Evolutionary conservation across 2,888 invertebrate genomes (phyloP).

Genomic region (Hyalella azteca): DNA sequence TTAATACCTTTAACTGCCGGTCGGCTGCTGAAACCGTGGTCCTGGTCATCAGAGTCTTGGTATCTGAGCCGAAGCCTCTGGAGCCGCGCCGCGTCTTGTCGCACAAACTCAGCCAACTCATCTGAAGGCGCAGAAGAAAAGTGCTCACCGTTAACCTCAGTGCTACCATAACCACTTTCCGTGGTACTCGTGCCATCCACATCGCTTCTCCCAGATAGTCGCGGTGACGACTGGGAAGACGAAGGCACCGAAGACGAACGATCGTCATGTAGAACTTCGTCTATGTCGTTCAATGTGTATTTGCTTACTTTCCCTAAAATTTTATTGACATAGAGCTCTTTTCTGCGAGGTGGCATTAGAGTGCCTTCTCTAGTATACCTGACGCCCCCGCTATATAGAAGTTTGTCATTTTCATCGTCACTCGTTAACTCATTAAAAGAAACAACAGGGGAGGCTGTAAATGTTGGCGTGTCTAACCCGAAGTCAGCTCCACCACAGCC

Average conservation of each 20-base stretch:
- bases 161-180: conserved; percentile 58
- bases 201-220: conserved; percentile 53
- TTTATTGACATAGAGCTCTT: conserved; percentile 27
- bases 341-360: conserved; percentile 41
- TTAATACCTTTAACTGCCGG: conserved; percentile 89
- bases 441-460: conserved; percentile 50
- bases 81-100: conserved; percentile 81
- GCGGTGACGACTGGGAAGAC: conserved; percentile 51
- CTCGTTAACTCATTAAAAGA: conserved; percentile 47
- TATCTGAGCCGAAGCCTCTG: conserved; percentile 80
- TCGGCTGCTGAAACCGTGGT: conserved; percentile 87
- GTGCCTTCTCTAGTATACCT: conserved; percentile 56
- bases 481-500: conserved; percentile 45
- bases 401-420: conserved; percentile 54
- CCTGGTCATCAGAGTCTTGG: conserved; percentile 81
- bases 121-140: conserved; percentile 62
- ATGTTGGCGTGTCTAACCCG: conserved; percentile 43
- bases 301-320: conserved; percentile 39
- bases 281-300: conserved; percentile 73
- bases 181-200: conserved; percentile 57
- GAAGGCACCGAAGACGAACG: conserved; percentile 55
- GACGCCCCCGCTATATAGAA: conserved; percentile 56
- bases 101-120: conserved; percentile 82
- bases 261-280: conserved; percentile 69
- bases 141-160: conserved; percentile 54